Conservation (phyloP, 2,113 vertebrate species). For the Corapipo altera region DNA sequence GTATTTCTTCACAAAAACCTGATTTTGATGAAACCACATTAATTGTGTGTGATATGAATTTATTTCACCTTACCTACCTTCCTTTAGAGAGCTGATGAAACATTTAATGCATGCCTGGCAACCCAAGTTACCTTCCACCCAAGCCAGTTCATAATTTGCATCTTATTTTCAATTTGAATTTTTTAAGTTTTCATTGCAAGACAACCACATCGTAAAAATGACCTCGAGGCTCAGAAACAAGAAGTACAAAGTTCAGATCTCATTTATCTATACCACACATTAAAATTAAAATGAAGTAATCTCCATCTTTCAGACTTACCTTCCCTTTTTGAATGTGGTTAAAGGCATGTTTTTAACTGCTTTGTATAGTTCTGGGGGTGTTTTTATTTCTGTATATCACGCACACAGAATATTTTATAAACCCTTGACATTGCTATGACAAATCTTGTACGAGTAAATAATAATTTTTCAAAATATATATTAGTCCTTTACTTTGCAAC, state of each 20-base stretch:
- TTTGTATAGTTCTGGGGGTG: neutral
- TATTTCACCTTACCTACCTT: neutral
- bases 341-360: neutral
- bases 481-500: neutral
- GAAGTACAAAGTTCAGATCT: neutral
- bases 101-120: neutral
- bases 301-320: neutral
- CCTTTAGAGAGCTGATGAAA: neutral
- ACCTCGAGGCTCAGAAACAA: neutral
- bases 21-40: neutral
- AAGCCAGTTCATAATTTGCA: neutral
- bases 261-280: neutral
- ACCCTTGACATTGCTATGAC: neutral
- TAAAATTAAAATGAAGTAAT: neutral
- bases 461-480: neutral
- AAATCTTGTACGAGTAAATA: neutral
- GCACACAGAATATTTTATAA: neutral
- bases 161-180: neutral
- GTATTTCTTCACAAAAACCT: neutral
- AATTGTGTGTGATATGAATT: neutral
- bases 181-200: neutral
- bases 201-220: neutral
- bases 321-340: neutral
- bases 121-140: neutral
- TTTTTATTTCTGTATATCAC: neutral